phyloP scores from a whole-genome alignment of 2,888 invertebrate genomes.

The Eupithecia insigniata region DNA sequence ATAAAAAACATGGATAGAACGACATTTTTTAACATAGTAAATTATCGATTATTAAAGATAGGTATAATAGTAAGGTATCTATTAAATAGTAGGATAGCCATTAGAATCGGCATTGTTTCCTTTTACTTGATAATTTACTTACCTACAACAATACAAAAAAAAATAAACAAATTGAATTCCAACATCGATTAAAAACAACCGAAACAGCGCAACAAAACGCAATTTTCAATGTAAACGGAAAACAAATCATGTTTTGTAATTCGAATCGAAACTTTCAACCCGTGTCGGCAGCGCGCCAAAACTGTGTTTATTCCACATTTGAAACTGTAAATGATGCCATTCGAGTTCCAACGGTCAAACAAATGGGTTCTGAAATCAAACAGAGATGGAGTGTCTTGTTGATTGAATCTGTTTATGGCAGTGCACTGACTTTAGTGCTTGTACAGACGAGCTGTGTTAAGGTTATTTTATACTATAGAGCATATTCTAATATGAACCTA shows the following conservation, averaged over 20 bases:
- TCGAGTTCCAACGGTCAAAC: constrained; percentile 43
- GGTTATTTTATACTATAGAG: background rate
- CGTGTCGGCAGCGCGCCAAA: constrained; percentile 66
- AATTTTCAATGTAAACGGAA: constrained; percentile 51
- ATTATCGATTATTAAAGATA: too few species aligned
- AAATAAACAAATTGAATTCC: background rate
- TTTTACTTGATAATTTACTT: background rate
- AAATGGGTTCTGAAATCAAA: constrained; percentile 34
- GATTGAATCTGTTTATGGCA: constrained; percentile 11
- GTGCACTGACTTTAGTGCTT: background rate
- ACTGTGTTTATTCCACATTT: constrained; percentile 53
- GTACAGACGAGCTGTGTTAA: background rate
- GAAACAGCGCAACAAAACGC: constrained; percentile 52
- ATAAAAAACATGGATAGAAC: too few species aligned
- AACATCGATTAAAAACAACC: constrained; percentile 39
- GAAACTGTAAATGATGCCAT: constrained; percentile 48
- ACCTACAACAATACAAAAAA: background rate
- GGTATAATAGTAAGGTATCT: too few species aligned
- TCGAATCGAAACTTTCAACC: constrained; percentile 55
- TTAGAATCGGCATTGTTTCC: background rate
- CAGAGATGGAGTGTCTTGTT: constrained; percentile 22
- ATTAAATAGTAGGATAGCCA: too few species aligned
- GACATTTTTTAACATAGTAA: too few species aligned
- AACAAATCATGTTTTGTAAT: constrained; percentile 63
- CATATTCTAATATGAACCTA: background rate